These are phyloP conservation scores for Thymelicus lineola DNA, from an alignment of 2,888 invertebrate genomes.

Conservation along the genomic window DNA sequence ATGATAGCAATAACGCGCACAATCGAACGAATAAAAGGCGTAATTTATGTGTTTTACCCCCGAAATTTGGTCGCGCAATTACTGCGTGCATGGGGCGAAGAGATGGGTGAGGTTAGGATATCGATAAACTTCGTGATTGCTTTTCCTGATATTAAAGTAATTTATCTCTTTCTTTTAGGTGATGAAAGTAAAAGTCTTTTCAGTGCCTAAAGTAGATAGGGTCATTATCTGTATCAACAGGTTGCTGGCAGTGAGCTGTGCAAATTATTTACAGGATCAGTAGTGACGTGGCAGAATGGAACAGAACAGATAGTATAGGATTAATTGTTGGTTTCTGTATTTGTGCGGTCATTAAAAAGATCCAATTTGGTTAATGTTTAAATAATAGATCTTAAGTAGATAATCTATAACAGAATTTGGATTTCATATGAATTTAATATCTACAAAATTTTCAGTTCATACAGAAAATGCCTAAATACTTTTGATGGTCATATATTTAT, in stretches of 20 bases:
- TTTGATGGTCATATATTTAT: too few species aligned
- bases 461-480: too few species aligned
- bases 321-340: slow-evolving; percentile 13
- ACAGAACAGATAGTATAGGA: slow-evolving; percentile 11
- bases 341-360: too few species aligned
- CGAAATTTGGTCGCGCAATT: slow-evolving; percentile 75
- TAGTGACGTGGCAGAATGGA: not conserved
- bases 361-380: too few species aligned
- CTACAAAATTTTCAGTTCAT: too few species aligned
- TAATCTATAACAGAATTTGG: too few species aligned
- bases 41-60: slow-evolving; percentile 78
- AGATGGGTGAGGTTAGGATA: slow-evolving; percentile 49
- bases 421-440: too few species aligned
- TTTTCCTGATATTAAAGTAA: not conserved
- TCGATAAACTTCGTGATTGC: slow-evolving; percentile 37
- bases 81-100: slow-evolving; percentile 53
- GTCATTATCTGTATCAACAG: not conserved
- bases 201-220: too few species aligned
- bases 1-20: slow-evolving; percentile 73
- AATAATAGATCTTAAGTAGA: too few species aligned
- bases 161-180: not conserved
- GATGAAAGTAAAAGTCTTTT: too few species aligned
- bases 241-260: slow-evolving; percentile 3
- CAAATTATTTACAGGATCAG: slow-evolving; percentile 10
- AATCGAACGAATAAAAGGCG: slow-evolving; percentile 79